Evolutionary conservation across 2,797 vertebrate species (phyloP).

Genomic region (Myotis findleyi): DNA sequence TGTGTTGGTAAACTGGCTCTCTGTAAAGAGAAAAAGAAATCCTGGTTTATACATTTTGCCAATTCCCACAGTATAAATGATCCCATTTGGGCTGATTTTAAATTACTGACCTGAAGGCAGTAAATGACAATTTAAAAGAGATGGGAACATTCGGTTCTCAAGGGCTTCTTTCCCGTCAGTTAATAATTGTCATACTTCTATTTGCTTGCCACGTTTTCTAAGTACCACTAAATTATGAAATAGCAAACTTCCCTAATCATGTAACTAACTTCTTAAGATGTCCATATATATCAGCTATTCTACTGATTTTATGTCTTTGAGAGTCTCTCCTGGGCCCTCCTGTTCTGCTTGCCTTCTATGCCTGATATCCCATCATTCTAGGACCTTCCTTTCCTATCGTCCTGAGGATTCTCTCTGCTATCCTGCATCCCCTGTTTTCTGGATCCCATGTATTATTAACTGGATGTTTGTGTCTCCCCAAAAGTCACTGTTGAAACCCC

Average conservation of each 20-base stretch:
- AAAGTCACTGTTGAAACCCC: neutral
- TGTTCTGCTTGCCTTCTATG: neutral
- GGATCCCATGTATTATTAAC: neutral
- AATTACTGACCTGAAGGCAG: neutral
- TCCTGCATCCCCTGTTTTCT: neutral
- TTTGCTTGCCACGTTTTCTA: neutral
- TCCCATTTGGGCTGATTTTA: neutral
- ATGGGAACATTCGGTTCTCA: neutral
- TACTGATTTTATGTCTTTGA: neutral
- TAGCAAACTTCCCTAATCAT: neutral
- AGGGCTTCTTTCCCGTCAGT: neutral
- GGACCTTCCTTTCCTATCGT: neutral
- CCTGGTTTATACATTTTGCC: neutral
- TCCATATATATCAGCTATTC: neutral
- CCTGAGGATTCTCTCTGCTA: neutral
- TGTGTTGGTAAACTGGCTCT: neutral
- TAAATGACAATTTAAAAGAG: neutral
- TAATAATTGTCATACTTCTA: neutral
- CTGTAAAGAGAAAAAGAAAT: neutral
- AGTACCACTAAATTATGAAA: neutral
- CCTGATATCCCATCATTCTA: rapidly evolving
- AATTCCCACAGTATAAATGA: neutral
- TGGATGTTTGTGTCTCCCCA: neutral
- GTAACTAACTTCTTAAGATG: neutral
- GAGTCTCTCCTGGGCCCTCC: neutral